Conservation (phyloP, 2,113 vertebrate genomes). For the Oxyruncus cristatus region DNA sequence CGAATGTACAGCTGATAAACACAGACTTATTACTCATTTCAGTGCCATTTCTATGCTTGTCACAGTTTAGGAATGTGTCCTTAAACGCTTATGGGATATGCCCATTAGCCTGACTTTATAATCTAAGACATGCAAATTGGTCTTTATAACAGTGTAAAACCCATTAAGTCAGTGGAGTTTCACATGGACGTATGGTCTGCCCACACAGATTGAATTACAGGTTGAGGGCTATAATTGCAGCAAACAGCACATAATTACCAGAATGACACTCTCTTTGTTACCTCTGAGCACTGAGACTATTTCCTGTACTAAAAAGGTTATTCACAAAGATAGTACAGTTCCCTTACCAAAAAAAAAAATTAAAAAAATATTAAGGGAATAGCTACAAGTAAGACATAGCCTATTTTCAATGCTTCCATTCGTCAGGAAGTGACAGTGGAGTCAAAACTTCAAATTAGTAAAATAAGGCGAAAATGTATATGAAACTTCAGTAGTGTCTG, state of each 20-base stretch:
- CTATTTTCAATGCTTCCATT: constrained; percentile 48
- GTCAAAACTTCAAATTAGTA: constrained; percentile 53
- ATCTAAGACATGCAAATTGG: constrained; percentile 5
- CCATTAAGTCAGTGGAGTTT: constrained; percentile 36
- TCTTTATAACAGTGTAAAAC: neutral
- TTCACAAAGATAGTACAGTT: neutral
- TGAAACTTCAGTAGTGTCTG: constrained; percentile 34
- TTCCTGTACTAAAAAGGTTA: constrained; percentile 5
- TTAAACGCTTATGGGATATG: constrained; percentile 14
- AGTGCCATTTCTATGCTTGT: neutral
- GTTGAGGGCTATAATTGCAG: constrained; percentile 22
- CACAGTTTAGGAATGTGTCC: neutral
- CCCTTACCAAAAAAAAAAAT: neutral
- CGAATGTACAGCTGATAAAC: neutral
- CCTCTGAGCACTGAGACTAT: neutral
- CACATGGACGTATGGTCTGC: neutral
- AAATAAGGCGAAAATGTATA: constrained; percentile 40
- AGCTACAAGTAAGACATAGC: neutral
- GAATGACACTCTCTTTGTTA: constrained; percentile 15
- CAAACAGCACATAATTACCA: constrained; percentile 8
- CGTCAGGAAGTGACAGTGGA: constrained; percentile 41
- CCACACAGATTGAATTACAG: constrained; percentile 21
- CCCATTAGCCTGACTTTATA: constrained; percentile 5
- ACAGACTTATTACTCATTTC: neutral
- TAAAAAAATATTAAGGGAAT: neutral